These are phyloP conservation scores for Enhydra lutris DNA, from an alignment of 2,113 vertebrate genomes.

Conservation along the genomic window DNA sequence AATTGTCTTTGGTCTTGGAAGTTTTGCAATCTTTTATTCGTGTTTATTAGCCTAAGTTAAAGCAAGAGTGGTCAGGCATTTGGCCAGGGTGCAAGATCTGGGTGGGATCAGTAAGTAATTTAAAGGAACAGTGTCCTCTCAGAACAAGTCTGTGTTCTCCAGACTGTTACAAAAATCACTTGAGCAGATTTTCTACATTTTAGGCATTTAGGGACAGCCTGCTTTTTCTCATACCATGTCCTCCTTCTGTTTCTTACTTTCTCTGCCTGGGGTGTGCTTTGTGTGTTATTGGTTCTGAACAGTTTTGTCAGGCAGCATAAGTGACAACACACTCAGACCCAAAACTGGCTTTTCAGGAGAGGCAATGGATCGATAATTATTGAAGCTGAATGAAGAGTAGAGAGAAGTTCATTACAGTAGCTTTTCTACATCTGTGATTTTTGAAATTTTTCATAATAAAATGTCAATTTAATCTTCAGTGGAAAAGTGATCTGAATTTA, in stretches of 20 bases:
- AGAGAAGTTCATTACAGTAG: neutral
- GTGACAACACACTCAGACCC: neutral
- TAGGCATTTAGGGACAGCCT: neutral
- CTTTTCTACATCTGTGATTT: neutral
- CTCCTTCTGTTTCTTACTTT: neutral
- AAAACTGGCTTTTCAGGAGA: neutral
- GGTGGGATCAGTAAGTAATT: constrained; percentile 59
- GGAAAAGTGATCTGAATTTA: neutral
- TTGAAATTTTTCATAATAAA: neutral
- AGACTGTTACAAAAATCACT: neutral
- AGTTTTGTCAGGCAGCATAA: neutral
- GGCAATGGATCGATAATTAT: neutral
- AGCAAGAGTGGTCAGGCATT: constrained; percentile 72
- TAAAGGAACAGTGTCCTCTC: constrained; percentile 77
- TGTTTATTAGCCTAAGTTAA: constrained; percentile 69
- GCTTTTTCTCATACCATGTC: neutral
- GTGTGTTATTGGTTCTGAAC: neutral
- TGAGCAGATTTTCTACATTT: constrained; percentile 12
- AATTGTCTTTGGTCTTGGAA: constrained; percentile 60
- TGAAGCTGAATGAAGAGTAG: neutral
- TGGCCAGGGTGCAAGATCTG: constrained; percentile 73
- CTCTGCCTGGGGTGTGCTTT: neutral
- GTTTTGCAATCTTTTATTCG: constrained; percentile 60
- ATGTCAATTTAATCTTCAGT: neutral
- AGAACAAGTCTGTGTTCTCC: neutral